Evolutionary conservation across 2,888 invertebrate genomes (phyloP), one percentile per base, ranked within the genome.

Genomic region (Brachypalpus laphriformis): DNA sequence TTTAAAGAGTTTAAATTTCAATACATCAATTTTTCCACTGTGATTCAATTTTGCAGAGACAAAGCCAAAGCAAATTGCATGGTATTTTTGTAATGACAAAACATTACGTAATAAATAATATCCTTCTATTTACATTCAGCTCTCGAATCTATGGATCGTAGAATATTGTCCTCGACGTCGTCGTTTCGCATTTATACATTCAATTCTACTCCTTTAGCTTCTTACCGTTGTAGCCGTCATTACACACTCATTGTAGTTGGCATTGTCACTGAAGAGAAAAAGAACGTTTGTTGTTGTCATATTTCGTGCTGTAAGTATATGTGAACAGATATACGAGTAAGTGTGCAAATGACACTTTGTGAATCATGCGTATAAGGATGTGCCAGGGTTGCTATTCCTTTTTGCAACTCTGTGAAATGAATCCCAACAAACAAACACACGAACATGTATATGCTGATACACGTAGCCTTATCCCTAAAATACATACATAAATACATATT

Each of bases 341-440:
- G 49, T 72, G 61, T 61, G 61, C 61, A 72, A 61, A 61, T 72
- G 72, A 61, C 72, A 72, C 51, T 72, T 61, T 61, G 18, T 20
- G 61, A 72, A 72, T 72, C 61, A 72, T 72, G 72, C 72, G 72
- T 72, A 72, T 61, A 28, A 25, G 18, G 47, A 57, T 47, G 16
- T 49, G n/a, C 57, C 45, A 70, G 56, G 14, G 56, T 49, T 40
- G 42, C 56, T 54, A 45, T 31, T 68, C 28, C 40, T 8, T 20
- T 68, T 56, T 40, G 49, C 37, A 40, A 47, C 18, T 59, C 25
- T 25, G 3, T 25, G 61, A 72, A 72, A 40, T 59, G 59, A 49
- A 47, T 47, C 59, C 37, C 47, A 49, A 71, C 22, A 28, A 40
- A 25, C 28, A 45, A 22, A 47, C n/a, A 59, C 16, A 31, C 8